Conservation (phyloP, 1,140 invertebrate genomes). For the Dendrolimus kikuchii region DNA sequence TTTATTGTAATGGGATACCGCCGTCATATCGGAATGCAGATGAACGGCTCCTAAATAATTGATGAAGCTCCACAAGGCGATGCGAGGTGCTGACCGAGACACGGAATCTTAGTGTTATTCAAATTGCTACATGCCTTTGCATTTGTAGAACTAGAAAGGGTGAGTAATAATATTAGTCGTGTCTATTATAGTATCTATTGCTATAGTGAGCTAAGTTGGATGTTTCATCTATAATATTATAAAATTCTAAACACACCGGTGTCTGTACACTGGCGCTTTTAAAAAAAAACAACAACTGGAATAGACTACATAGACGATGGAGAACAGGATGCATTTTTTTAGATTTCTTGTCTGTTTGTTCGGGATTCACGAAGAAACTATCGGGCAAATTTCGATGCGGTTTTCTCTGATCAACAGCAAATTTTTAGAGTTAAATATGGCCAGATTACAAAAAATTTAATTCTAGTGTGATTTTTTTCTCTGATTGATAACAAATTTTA, state of each 20-base stretch:
- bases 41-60: slow-evolving; percentile 55
- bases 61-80: slow-evolving; percentile 40
- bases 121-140: slow-evolving; percentile 37
- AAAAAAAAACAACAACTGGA: too few species aligned
- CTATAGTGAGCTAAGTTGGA: slow-evolving; percentile 1
- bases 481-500: too few species aligned
- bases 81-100: slow-evolving; percentile 23
- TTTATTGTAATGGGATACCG: slow-evolving; percentile 26
- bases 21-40: slow-evolving; percentile 18
- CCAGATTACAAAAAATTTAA: too few species aligned
- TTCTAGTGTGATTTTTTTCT: too few species aligned
- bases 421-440: too few species aligned
- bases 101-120: slow-evolving; percentile 40
- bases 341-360: too few species aligned
- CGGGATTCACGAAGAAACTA: too few species aligned
- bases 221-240: slow-evolving; percentile 3
- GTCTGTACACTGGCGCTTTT: too few species aligned
- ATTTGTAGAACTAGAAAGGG: slow-evolving; percentile 23
- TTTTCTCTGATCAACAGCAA: too few species aligned
- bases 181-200: neutral
- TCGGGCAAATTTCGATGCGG: too few species aligned
- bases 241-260: neutral
- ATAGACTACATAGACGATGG: too few species aligned
- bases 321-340: too few species aligned
- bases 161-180: slow-evolving; percentile 1